These are phyloP conservation scores for Saturnia japonica DNA, from an alignment of 2,888 invertebrate genomes.

Conservation along the genomic window DNA sequence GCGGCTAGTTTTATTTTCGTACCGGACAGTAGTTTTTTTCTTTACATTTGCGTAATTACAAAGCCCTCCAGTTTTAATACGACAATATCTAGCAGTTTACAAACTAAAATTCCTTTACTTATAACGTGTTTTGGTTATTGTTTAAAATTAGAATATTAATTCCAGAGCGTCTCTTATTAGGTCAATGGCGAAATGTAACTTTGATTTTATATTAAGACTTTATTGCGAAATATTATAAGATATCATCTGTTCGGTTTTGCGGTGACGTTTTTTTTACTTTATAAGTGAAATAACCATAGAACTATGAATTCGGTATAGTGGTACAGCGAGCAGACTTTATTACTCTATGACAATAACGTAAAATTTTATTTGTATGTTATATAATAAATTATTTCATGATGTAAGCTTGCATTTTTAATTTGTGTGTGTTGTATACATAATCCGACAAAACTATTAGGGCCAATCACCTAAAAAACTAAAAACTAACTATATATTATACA, in stretches of 20 bases:
- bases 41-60: constrained; percentile 45
- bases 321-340: no score
- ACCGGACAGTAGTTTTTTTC: constrained; percentile 40
- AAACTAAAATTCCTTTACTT: constrained; percentile 9
- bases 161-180: constrained; percentile 18
- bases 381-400: not conserved
- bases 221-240: constrained; percentile 24
- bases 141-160: constrained; percentile 15
- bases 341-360: no score
- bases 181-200: constrained; percentile 25
- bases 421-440: no score
- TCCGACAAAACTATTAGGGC: no score
- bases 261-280: not conserved
- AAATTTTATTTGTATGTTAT: not conserved
- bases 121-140: constrained; percentile 6
- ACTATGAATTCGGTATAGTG: no score
- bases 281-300: no score
- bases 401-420: not conserved
- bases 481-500: no score
- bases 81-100: constrained; percentile 9
- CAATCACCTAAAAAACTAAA: no score
- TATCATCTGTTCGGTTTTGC: not conserved
- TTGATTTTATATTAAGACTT: constrained; percentile 25
- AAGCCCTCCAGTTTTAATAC: constrained; percentile 25
- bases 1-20: constrained; percentile 51